Evolutionary conservation across 2,797 vertebrate species (phyloP).

Genomic region (Helarctos malayanus): DNA sequence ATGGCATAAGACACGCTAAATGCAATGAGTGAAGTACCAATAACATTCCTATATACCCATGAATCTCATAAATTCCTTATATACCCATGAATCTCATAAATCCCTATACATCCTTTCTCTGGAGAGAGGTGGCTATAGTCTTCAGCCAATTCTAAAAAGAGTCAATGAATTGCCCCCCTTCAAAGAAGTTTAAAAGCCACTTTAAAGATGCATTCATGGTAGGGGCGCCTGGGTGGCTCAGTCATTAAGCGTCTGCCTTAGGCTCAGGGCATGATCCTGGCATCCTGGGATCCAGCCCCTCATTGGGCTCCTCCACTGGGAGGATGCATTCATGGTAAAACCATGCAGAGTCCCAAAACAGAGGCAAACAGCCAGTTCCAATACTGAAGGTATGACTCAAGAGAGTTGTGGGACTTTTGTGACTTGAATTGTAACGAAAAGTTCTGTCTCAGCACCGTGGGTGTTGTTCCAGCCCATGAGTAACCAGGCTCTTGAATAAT

Average conservation of each 20-base stretch:
- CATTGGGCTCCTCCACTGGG: too few relatives aligned
- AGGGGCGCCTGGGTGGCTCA: too few relatives aligned
- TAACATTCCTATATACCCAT: background rate
- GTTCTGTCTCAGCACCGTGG: background rate
- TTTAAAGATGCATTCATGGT: conserved; percentile 27
- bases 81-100: background rate
- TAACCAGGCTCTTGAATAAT: background rate
- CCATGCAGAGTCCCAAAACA: background rate
- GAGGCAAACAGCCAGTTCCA: background rate
- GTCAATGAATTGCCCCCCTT: background rate
- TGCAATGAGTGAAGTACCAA: background rate
- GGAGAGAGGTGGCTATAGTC: background rate
- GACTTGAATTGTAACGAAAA: conserved; percentile 17
- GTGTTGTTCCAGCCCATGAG: background rate
- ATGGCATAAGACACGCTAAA: background rate
- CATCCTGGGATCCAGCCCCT: too few relatives aligned
- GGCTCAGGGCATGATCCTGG: too few relatives aligned
- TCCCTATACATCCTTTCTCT: background rate
- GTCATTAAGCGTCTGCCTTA: too few relatives aligned
- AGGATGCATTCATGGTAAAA: conserved; percentile 28
- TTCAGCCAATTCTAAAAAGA: background rate
- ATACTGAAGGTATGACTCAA: background rate
- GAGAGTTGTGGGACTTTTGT: background rate
- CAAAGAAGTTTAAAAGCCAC: conserved; percentile 38
- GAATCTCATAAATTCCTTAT: background rate